Evolutionary conservation across 2,113 vertebrate species (phyloP).

Genomic region (Zosterops japonicus): DNA sequence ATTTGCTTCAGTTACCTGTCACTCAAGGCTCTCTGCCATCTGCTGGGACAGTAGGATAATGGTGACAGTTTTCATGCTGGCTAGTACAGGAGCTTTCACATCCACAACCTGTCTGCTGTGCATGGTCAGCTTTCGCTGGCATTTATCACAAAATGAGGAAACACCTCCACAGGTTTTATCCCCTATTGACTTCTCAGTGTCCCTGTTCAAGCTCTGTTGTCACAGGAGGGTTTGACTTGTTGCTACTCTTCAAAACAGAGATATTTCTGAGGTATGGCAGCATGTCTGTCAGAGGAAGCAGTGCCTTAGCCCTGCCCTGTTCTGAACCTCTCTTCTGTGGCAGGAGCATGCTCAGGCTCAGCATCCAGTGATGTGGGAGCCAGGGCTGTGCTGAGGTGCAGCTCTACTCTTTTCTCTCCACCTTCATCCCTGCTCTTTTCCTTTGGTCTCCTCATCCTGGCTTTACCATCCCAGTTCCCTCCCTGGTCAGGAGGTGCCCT

Average conservation of each 20-base stretch:
- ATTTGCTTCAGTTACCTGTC: neutral
- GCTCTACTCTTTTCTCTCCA: neutral
- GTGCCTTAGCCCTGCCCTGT: neutral
- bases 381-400: neutral
- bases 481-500: neutral
- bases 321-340: fast-evolving
- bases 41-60: neutral
- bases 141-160: neutral
- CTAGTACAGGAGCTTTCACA: neutral
- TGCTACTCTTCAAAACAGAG: neutral
- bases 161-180: neutral
- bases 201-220: neutral
- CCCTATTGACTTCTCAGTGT: neutral
- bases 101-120: neutral
- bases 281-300: neutral
- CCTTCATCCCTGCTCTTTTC: neutral
- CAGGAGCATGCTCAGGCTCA: neutral
- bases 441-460: neutral
- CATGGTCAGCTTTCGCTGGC: neutral
- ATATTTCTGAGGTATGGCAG: neutral
- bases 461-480: neutral
- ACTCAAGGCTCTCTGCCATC: neutral
- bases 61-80: neutral
- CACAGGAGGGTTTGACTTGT: neutral
- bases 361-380: neutral